Evolutionary conservation across 1,140 invertebrate genomes (phyloP), one percentile per base, ranked within the genome.

Genomic region (Asbolus verrucosus): DNA sequence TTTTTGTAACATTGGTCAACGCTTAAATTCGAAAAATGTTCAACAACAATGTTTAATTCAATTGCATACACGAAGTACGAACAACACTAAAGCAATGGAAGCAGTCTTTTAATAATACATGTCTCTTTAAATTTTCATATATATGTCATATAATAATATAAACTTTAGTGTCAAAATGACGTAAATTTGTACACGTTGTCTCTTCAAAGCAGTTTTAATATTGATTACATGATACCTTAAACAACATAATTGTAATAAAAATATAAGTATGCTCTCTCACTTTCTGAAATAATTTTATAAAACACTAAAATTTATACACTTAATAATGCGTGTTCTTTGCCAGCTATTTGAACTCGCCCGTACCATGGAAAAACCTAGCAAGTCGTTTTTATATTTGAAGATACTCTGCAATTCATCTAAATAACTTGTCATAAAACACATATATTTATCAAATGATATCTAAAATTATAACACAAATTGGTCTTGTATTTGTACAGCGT

Each of bases 51-150:
- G 24, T 4, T 27, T 4, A n/a, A n/a, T n/a, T n/a, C n/a, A 8
- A 38, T 38, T 46, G 46, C 19, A 54, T 54, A 24, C 46, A 54
- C 46, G 21, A 27, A 27, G 14, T 21, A 54, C 46, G 21, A 27
- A 27, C 21, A 54, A 24, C 21, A 46, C 41, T 46, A 46, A 54
- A 54, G 46, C 46, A 11, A 27, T 21, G 46, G 46, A 54, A 54
- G 46, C 46, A 54, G 46, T 54, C 46, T 54, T 43, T 54, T 16
- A 54, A 54, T 54, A 54, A 36, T 36, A 36, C 33, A 36, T n/a
- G 6, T 36, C 6, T 36, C 33, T 6, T 8, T n/a, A 11, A 36
- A 36, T 36, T 36, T 36, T 4, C 11, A 30, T 8, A 30, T n/a
- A 36, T 36, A 6, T 36, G 24, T 27, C 41, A 41, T n/a, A n/a